Evolutionary conservation across 2,113 vertebrate genomes (phyloP), one percentile per base, ranked within the genome.

Genomic region (Chaetura pelagica): DNA sequence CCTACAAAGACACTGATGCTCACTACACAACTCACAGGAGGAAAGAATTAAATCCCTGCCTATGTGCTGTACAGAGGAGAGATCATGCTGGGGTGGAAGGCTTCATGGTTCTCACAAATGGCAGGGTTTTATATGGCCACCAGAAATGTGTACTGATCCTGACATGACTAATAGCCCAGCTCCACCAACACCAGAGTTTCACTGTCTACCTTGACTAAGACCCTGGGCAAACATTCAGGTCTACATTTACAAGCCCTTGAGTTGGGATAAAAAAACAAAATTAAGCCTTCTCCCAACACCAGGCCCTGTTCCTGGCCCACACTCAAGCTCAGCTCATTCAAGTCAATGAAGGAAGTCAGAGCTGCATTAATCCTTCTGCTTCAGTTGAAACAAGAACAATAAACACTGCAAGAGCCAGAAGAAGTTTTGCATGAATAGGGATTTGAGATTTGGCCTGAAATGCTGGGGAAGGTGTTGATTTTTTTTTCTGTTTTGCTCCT

Each of bases 331-430:
- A 22, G 61, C 89, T 95, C 52, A 9, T 15, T 80, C 77, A 85
- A 95, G 87, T 79, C 90, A 91, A 52, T 68, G 92, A 90, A 95
- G 87, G 94, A 90, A 89, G 84, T 94, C 84, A 7, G 57, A 82
- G 92, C 81, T 79, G 93, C 61, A 44, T 24, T 81, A 95, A 94
- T 89, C 87, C 77, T 27, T 27, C 63, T 49, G 67, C 71, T 83
- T 84, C 78, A 48, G 10, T 72, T 86, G 6, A 20, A 89, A 48
- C 30, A 52, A 89, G 90, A 95, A 94, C 84, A 95, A 68, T 44
- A 82, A 91, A 89, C 84, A 79, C 29, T 5, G 72, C 34, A 15
- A 82, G 72, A 91, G 84, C 81, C 94, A 87, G 51, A 6, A 44
- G 54, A 35, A 63, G 71, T 48, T 87, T 30, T 17, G 49, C 71